A percentile compares a stretch with the other conserved stretches of the same genome.
Evolutionary conservation across 2,888 invertebrate species (phyloP).

Genomic region (Habroteleia sp.): DNA sequence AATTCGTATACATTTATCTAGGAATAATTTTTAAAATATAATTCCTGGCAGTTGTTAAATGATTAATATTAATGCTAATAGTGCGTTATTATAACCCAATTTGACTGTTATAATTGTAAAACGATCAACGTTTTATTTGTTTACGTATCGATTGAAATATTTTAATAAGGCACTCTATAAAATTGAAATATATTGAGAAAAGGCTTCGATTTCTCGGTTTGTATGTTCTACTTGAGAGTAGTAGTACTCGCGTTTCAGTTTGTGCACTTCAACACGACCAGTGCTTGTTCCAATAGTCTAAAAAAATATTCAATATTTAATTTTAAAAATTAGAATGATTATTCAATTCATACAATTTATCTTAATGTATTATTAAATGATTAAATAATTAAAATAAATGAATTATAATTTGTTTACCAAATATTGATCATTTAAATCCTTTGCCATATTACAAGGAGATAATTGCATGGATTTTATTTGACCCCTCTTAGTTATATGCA

Average conservation of each 20-base stretch:
- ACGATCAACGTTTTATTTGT: constrained; percentile 44
- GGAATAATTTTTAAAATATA: constrained; percentile 4
- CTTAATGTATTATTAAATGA: too few relatives aligned
- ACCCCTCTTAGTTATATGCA: constrained; percentile 79
- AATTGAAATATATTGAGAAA: constrained; percentile 81
- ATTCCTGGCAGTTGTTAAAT: constrained; percentile 21
- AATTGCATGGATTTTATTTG: constrained; percentile 80
- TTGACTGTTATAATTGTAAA: constrained; percentile 14
- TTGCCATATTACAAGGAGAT: constrained; percentile 76
- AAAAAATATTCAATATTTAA: constrained; percentile 71
- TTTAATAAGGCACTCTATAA: constrained; percentile 66
- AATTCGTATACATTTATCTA: constrained; percentile 11
- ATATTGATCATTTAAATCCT: constrained; percentile 78
- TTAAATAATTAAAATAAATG: too few relatives aligned
- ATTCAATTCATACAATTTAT: too few relatives aligned
- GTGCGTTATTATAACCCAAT: neutral
- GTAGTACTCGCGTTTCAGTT: constrained; percentile 80
- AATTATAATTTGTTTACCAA: too few relatives aligned
- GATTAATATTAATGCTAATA: too few relatives aligned
- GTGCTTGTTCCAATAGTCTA: constrained; percentile 81
- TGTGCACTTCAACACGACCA: constrained; percentile 81
- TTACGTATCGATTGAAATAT: constrained; percentile 4
- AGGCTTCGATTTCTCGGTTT: constrained; percentile 80
- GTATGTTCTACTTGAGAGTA: constrained; percentile 77
- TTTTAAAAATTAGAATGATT: too few relatives aligned